Evolutionary conservation across 2,888 invertebrate species (phyloP), one percentile per base, ranked within the genome.

Genomic region (Troides aeacus): DNA sequence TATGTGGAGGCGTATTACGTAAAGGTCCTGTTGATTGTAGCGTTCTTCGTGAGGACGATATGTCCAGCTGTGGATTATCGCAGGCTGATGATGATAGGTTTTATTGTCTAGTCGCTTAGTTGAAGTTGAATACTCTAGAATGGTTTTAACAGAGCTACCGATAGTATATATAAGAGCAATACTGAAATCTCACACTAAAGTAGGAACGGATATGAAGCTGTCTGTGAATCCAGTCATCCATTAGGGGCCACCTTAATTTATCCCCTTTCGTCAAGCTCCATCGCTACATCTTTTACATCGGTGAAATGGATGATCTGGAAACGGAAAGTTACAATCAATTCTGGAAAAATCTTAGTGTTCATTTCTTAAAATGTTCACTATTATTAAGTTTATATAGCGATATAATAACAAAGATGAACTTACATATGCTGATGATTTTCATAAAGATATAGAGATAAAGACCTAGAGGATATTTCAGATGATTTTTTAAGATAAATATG

Each of bases 281-380:
- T 81, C 80, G 78, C 77, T 74, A 75, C 72, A 75, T 79, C 74
- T 76, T 77, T 79, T 73, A 72, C 74, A 57, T 61, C 69, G 69
- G 81, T 81, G 75, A 76, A 79, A 84, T 81, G 78, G 76, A 68
- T 72, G 64, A 70, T 72, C 74, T 72, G 75, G 75, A 79, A 78
- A 78, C 77, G 70, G 72, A 75, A 76, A 74, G 74, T 75, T 74
- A 73, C 73, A 68, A 64, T 64, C 59, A 61, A 30, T 10, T 68
- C 71, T 70, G 69, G 73, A n/a, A 30, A 59, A 66, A 23, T n/a
- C 18, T 4, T 7, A 53, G 18, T 15, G 18, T 18, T 12, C n/a
- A 53, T 53, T 53, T 53, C 53, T 50, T 3, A 53, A 17, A 53
- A 18, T 53, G n/a, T 53, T n/a, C 0, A 53, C n/a, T 18, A 2